A percentile compares a stretch with the other conserved stretches of the same genome.
phyloP scores from a whole-genome alignment of 2,888 invertebrate genomes.

The Ptychoptera contaminata region DNA sequence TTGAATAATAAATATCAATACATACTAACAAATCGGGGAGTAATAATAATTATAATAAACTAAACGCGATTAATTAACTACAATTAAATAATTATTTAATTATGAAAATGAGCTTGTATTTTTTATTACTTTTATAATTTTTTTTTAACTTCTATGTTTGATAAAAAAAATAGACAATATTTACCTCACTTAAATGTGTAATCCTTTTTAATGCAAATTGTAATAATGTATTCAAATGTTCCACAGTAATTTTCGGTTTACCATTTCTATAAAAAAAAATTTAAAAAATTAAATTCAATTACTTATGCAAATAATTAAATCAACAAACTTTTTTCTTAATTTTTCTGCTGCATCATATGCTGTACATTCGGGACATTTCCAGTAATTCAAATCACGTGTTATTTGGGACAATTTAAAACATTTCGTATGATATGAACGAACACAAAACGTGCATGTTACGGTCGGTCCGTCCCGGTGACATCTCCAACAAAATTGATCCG shows the following conservation, averaged over 20 bases:
- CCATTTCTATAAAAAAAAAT: constrained; percentile 16
- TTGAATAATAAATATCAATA: no score
- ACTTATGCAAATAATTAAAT: not conserved
- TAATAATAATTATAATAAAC: no score
- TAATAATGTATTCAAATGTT: constrained; percentile 62
- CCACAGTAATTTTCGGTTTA: constrained; percentile 21
- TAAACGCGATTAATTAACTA: no score
- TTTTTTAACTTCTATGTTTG: not conserved
- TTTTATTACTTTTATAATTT: no score
- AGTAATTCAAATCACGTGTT: constrained; percentile 34
- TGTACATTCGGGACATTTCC: constrained; percentile 83
- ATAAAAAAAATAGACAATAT: constrained; percentile 16
- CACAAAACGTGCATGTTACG: constrained; percentile 64
- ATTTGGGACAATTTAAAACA: constrained; percentile 42
- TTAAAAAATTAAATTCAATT: not conserved
- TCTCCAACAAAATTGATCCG: constrained; percentile 79
- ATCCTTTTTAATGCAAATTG: constrained; percentile 66
- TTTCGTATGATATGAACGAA: constrained; percentile 66
- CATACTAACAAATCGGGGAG: no score
- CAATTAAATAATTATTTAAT: no score
- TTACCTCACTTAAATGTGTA: constrained; percentile 67
- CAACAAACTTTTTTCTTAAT: constrained; percentile 20
- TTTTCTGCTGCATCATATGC: constrained; percentile 54
- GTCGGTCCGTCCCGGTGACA: constrained; percentile 59
- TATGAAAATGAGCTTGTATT: no score